Base-by-base conservation (phyloP, 2,797 vertebrate species). In the Lutjanus argentimaculatus region DNA sequence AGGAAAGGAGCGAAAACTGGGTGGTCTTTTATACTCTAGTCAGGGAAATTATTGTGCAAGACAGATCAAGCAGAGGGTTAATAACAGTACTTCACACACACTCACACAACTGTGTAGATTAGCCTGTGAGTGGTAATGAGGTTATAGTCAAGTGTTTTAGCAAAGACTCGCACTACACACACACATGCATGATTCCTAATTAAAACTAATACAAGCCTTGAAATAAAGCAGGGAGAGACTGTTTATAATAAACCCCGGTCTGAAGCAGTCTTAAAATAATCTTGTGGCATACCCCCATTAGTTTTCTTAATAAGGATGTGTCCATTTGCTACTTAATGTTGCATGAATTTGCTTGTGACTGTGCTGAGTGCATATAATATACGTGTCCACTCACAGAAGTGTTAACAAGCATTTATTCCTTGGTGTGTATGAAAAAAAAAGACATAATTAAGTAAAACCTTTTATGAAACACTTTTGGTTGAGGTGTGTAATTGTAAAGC, bases 71-170 rank as follows among this genome's bases (percentile, higher is more conserved):
- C 93, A 77, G 67, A 92, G 95, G 94, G 93, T 95, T 96, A 97
- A 97, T 97, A 95, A 94, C 80, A 93, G 91, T 91, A 94, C 92
- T 93, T 87, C 80, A 83, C 57, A 85, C 66, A 75, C 58, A 85
- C 69, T 62, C 61, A 84, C 71, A 85, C 53, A 84, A 70, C 77
- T 67, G 90, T 92, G 95, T 92, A 95, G 95, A 95, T 96, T 95
- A 95, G 84, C 72, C 58, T 68, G 40, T 49, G 51, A 89, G 83
- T 96, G 95, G 96, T 98, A 98, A 97, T 97, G 94, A 96, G 95
- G 96, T 97, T 96, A 96, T 93, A 93, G 96, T 96, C 96, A 95
- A 95, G 94, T 96, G 95, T 97, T 97, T 97, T 95, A 96, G 92
- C 52, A 53, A 76, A 95, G 94, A 95, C 70, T 78, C 61, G 16